Percentiles rank a stretch among this genome's conserved stretches.
These are phyloP conservation scores for Andrena trimmerana DNA, from an alignment of 2,888 invertebrate genomes.

Conservation along the genomic window DNA sequence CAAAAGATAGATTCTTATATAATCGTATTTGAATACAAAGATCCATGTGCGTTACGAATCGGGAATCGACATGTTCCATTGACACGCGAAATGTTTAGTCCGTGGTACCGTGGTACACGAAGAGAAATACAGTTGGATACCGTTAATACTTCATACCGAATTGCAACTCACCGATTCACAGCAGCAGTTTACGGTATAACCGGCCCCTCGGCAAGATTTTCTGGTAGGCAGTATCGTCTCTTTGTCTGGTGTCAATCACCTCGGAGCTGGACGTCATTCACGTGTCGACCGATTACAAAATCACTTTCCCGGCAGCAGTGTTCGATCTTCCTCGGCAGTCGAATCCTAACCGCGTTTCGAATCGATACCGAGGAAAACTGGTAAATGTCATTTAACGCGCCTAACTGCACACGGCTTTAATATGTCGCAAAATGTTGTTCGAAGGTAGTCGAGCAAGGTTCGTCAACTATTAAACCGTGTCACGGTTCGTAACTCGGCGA, in stretches of 20 bases:
- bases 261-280: not conserved
- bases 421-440: not conserved
- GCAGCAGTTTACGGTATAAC: not conserved
- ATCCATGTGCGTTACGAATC: not conserved
- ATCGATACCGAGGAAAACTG: conserved; percentile 9
- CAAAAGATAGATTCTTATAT: too few species aligned
- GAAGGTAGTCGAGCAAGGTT: not conserved
- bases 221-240: not conserved
- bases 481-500: not conserved
- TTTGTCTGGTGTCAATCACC: conserved; percentile 33
- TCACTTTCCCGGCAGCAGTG: conserved; percentile 18
- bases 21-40: not conserved
- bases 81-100: not conserved
- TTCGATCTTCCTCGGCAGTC: not conserved
- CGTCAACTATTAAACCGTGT: conserved; percentile 3
- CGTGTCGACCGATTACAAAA: conserved; percentile 17
- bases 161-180: conserved; percentile 35
- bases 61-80: not conserved
- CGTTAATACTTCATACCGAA: not conserved
- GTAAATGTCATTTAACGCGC: conserved; percentile 44
- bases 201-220: conserved; percentile 18
- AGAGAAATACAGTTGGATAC: not conserved
- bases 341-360: conserved; percentile 5
- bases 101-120: not conserved
- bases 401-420: conserved; percentile 2